These are phyloP conservation scores for Lanius collurio DNA, from an alignment of 2,113 vertebrate species.

Conservation along the genomic window DNA sequence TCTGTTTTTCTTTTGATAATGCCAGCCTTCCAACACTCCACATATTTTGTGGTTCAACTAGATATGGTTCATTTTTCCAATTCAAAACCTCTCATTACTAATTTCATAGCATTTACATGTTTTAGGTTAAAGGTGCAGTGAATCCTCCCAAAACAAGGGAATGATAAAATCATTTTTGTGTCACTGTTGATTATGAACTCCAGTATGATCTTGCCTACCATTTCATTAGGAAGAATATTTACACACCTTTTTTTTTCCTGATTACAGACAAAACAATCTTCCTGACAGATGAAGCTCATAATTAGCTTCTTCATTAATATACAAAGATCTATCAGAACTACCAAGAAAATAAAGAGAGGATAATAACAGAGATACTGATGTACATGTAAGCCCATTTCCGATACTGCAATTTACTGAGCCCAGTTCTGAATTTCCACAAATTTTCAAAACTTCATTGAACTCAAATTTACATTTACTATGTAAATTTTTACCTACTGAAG, in stretches of 20 bases:
- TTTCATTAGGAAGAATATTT: constrained; percentile 20
- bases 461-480: not conserved
- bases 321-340: constrained; percentile 8
- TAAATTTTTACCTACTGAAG: not conserved
- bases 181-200: not conserved
- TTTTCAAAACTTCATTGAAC: not conserved
- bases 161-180: not conserved
- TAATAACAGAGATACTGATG: not conserved
- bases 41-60: not conserved
- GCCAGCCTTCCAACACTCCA: not conserved
- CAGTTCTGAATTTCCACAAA: not conserved
- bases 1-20: not conserved
- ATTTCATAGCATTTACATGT: not conserved
- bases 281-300: constrained; percentile 31
- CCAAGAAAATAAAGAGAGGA: constrained; percentile 15
- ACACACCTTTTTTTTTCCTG: not conserved
- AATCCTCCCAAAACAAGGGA: not conserved
- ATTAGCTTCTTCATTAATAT: constrained; percentile 25
- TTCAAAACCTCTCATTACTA: not conserved
- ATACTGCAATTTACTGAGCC: not conserved
- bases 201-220: not conserved
- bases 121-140: not conserved
- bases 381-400: not conserved
- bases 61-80: not conserved
- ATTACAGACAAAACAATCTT: constrained; percentile 24